These are phyloP conservation scores for Mormoops blainvillei DNA, from an alignment of 2,113 vertebrate species.

Conservation along the genomic window DNA sequence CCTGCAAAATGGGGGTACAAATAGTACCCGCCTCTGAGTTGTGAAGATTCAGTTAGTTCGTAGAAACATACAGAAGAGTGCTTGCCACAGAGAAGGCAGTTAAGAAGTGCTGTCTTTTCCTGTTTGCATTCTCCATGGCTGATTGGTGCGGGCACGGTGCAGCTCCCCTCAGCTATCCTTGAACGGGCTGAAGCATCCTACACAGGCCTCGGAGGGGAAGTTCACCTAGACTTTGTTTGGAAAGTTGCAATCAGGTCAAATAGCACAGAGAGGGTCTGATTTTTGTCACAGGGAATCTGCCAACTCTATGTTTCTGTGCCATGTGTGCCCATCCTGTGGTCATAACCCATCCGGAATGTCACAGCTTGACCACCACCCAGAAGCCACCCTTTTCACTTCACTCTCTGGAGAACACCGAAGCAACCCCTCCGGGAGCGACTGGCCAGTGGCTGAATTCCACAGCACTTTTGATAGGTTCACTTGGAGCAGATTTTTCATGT, in stretches of 20 bases:
- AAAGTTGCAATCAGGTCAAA: background rate
- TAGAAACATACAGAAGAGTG: rapidly evolving
- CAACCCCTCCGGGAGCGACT: rapidly evolving
- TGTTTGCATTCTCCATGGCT: background rate
- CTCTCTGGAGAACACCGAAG: background rate
- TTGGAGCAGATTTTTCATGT: constrained; percentile 53
- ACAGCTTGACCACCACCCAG: too few species aligned
- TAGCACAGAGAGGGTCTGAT: rapidly evolving
- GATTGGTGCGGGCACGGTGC: rapidly evolving
- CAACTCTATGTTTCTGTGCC: rapidly evolving
- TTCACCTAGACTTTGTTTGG: too few species aligned
- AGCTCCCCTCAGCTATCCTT: background rate
- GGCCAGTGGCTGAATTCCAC: background rate
- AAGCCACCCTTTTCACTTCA: too few species aligned
- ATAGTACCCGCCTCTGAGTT: background rate
- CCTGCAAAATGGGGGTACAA: background rate
- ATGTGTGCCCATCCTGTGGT: rapidly evolving
- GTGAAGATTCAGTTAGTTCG: background rate
- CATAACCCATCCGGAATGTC: background rate
- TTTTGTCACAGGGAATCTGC: background rate
- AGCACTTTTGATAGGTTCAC: background rate
- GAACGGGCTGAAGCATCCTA: background rate
- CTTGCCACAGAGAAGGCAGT: rapidly evolving
- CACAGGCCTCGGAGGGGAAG: background rate
- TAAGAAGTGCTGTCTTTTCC: background rate